Percentiles rank a stretch among this genome's conserved stretches.
Evolutionary conservation across 2,888 invertebrate genomes (phyloP).

Genomic region (Lissocephala sabroskyi): DNA sequence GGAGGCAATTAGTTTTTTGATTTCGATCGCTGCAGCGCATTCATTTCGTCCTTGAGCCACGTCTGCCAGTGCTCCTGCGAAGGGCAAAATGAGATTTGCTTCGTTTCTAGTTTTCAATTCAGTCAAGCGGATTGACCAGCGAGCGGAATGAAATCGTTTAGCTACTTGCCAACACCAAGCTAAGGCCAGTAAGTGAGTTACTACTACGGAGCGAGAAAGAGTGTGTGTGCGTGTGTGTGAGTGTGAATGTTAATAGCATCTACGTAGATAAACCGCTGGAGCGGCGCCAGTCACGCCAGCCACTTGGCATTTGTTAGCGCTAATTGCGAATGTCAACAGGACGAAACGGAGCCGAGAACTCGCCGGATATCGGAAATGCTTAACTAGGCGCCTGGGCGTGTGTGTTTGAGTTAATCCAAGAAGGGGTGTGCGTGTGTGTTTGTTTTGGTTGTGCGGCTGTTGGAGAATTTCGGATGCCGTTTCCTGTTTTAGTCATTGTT

Average conservation of each 20-base stretch:
- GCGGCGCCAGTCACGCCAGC: conserved; percentile 32
- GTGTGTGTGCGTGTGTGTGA: conserved; percentile 9
- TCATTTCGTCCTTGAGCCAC: conserved; percentile 70
- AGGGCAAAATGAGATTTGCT: conserved; percentile 41
- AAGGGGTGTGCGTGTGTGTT: conserved; percentile 8
- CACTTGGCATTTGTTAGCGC: conserved; percentile 63
- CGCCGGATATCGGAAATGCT: conserved; percentile 61
- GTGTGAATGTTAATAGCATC: conserved; percentile 47
- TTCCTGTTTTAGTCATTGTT: conserved; percentile 68
- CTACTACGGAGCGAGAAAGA: conserved; percentile 19
- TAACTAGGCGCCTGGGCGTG: conserved; percentile 42
- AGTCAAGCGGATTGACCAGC: conserved; percentile 20
- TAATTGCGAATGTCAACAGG: conserved; percentile 61
- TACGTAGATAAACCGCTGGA: conserved; percentile 42
- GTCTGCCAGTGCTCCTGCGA: conserved; percentile 69
- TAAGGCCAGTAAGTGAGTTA: conserved; percentile 5
- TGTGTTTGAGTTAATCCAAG: conserved; percentile 3
- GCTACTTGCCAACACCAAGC: conserved; percentile 2
- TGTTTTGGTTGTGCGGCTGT: conserved; percentile 4
- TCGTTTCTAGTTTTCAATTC: no score
- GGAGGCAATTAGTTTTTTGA: conserved; percentile 57
- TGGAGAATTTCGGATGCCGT: conserved; percentile 12
- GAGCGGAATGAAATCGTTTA: conserved; percentile 2
- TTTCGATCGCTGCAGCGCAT: conserved; percentile 59
- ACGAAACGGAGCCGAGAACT: conserved; percentile 34